Evolutionary conservation across 2,797 vertebrate species (phyloP).

Genomic region (Lophius americanus): DNA sequence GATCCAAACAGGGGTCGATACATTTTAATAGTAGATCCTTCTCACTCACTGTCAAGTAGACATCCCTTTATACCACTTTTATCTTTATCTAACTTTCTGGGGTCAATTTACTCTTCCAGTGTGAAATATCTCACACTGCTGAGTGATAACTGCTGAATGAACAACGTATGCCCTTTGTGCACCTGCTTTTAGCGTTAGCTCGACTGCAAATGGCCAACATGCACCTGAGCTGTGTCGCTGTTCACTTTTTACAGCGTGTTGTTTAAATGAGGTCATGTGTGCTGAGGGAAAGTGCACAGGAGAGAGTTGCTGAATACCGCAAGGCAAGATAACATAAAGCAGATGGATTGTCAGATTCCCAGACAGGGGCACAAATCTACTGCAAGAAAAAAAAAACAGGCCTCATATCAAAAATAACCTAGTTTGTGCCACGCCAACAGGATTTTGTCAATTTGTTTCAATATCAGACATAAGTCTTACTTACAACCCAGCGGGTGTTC

Average conservation of each 20-base stretch:
- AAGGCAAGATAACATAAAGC: conserved; percentile 39
- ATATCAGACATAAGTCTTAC: conserved; percentile 50
- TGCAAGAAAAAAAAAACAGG: conserved; percentile 4
- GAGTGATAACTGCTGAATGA: conserved; percentile 27
- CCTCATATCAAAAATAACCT: conserved; percentile 29
- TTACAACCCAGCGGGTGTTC: conserved; percentile 47
- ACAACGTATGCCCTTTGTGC: conserved; percentile 2
- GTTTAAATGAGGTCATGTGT: conserved; percentile 29
- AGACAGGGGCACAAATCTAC: conserved; percentile 10
- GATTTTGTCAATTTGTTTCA: conserved; percentile 51
- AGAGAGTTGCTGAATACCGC: conserved; percentile 35
- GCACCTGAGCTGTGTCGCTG: conserved; percentile 21
- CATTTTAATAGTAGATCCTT: conserved; percentile 44
- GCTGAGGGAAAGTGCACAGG: conserved; percentile 9
- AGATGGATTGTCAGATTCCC: conserved; percentile 14
- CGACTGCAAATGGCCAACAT: conserved; percentile 27
- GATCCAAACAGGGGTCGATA: conserved; percentile 39
- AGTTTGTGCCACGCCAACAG: conserved; percentile 27
- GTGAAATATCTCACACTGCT: conserved; percentile 12
- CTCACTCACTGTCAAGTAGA: conserved; percentile 24
- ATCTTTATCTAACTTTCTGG: conserved; percentile 27
- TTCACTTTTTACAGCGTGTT: conserved; percentile 22
- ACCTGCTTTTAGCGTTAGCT: conserved; percentile 3
- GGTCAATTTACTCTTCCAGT: conserved; percentile 45
- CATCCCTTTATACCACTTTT: conserved; percentile 23